Base-by-base conservation (phyloP, 2,113 vertebrate species). In the Gnathonemus longibarbis region DNA sequence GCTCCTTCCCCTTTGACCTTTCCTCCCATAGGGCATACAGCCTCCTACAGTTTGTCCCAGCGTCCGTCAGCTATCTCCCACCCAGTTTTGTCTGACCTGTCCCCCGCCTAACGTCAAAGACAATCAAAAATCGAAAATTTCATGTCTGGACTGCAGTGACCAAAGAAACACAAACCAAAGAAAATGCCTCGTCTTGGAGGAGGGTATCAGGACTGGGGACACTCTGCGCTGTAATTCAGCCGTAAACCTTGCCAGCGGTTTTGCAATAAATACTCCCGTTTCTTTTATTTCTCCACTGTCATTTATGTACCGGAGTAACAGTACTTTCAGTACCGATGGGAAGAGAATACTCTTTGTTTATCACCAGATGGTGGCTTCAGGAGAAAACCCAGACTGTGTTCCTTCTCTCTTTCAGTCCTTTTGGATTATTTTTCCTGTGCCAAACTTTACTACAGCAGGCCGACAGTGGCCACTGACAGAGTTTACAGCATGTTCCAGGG, bases 1-100 rank as follows among this genome's bases (percentile, higher is more conserved):
- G 62, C 91, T 90, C 91, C 91, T 91, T 89, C 89, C 13, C 49
- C 74, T 85, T 93, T 88, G 48, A 90, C 70, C n/a, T 56, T 77
- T 56, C 15, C 21, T 11, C 19, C 35, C 21, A 27, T 27, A 83
- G n/a, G 11, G 27, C 49, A 35, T 35, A 39, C 8, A 48, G 42
- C 45, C 39, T 48, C 45, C 83, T 45, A 31, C 49, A 53, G n/a
- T 35, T n/a, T n/a, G 45, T 21, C 42, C 80, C 21, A 13, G 35
- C 3, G 6, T 4, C 77, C 80, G 1, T 84, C 24, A 58, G 45
- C 24, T 24, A 10, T 48, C 42, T 17, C 42, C 39, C 17, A 3
- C 3, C 39, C 31, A 53, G 48, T 53, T 39, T 35, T 19, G 27
- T n/a, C 85, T 53, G 11, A 17, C 49, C 27, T 86, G 31, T 7